Percentiles rank a stretch among this genome's conserved stretches.
These are phyloP conservation scores for Xanthia togata DNA, from an alignment of 2,888 invertebrate species.

Conservation along the genomic window DNA sequence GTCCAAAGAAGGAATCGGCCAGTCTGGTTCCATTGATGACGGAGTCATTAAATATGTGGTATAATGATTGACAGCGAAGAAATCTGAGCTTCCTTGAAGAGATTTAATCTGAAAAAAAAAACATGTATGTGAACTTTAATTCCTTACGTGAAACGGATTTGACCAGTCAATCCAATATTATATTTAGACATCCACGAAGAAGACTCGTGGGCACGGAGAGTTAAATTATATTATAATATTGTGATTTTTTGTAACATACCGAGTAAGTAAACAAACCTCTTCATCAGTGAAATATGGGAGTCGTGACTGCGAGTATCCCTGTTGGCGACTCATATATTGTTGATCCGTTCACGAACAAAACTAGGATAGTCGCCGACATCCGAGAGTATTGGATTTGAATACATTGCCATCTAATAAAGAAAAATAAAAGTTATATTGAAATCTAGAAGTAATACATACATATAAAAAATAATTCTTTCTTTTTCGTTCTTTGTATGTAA, in stretches of 20 bases:
- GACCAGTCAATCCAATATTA: background rate
- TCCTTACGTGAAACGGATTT: background rate
- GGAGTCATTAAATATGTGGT: constrained; percentile 84
- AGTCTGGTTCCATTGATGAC: constrained; percentile 74
- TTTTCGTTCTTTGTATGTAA: background rate
- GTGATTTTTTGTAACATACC: background rate
- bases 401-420: constrained; percentile 83
- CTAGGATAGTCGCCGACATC: constrained; percentile 86
- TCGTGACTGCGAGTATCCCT: constrained; percentile 85
- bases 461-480: no score
- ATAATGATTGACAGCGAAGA: constrained; percentile 91
- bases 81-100: constrained; percentile 87
- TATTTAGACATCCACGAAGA: background rate
- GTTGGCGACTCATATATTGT: constrained; percentile 82
- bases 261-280: constrained; percentile 76
- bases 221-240: background rate
- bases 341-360: constrained; percentile 83
- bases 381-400: constrained; percentile 88
- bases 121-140: no score
- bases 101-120: constrained; percentile 75
- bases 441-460: background rate
- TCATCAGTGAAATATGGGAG: constrained; percentile 85
- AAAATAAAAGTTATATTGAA: background rate
- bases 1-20: constrained; percentile 79
- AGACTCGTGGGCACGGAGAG: background rate